phyloP scores from a whole-genome alignment of 2,888 invertebrate genomes.

The Drosophila nr. perissopoda region DNA sequence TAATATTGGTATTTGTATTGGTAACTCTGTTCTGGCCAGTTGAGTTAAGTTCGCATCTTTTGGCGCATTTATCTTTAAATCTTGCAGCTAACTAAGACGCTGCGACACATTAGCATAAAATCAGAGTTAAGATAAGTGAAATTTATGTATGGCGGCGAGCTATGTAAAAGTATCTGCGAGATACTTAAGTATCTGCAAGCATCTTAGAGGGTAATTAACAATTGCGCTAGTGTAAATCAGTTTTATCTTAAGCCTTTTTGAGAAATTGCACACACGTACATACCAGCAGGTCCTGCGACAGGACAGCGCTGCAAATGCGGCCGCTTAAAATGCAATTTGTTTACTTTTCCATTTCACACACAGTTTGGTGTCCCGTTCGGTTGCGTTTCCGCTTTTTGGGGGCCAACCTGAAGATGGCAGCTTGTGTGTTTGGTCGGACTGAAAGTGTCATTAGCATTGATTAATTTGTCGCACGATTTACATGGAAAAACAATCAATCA shows the following conservation, averaged over 20 bases:
- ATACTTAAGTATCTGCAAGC: slow-evolving; percentile 12
- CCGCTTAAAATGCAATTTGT: slow-evolving; percentile 79
- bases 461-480: slow-evolving; percentile 84
- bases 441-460: slow-evolving; percentile 85
- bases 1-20: slow-evolving; percentile 6
- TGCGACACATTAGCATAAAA: slow-evolving; percentile 82
- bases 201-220: slow-evolving; percentile 64
- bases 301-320: slow-evolving; percentile 31
- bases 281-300: slow-evolving; percentile 39
- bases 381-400: slow-evolving; percentile 16
- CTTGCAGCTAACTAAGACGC: slow-evolving; percentile 65
- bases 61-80: slow-evolving; percentile 61
- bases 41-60: slow-evolving; percentile 34
- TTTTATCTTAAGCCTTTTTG: slow-evolving; percentile 70
- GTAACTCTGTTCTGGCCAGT: slow-evolving; percentile 42
- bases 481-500: slow-evolving; percentile 82
- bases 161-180: slow-evolving; percentile 50
- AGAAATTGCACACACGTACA: slow-evolving; percentile 63
- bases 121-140: slow-evolving; percentile 77
- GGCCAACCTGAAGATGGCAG: slow-evolving; percentile 59
- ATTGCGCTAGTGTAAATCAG: slow-evolving; percentile 69
- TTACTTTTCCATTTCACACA: slow-evolving; percentile 28
- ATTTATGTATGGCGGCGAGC: slow-evolving; percentile 43
- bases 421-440: slow-evolving; percentile 51
- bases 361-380: slow-evolving; percentile 40